Conservation (phyloP, 2,113 vertebrate species). For the Neodon shergylaensis region DNA sequence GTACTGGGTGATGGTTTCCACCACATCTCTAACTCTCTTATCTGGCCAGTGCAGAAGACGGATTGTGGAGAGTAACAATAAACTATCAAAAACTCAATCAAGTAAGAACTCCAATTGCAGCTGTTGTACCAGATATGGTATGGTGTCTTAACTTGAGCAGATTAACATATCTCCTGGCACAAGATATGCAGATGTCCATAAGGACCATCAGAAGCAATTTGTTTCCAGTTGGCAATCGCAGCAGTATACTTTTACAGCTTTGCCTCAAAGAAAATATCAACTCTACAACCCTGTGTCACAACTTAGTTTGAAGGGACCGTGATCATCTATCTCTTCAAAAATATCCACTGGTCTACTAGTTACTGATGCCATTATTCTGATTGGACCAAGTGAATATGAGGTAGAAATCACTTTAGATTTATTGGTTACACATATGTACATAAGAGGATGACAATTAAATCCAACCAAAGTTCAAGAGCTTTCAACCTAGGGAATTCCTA, state of each 20-base stretch:
- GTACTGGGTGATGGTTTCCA: not conserved
- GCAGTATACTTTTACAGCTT: not conserved
- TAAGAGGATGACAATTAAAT: not conserved
- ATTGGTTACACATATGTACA: not conserved
- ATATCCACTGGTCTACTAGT: not conserved
- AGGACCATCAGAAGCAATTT: not conserved
- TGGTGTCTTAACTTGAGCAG: not conserved
- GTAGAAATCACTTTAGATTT: not conserved
- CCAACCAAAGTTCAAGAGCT: not conserved
- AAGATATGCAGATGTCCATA: not conserved
- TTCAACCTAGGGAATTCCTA: not conserved
- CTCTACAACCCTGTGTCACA: not conserved
- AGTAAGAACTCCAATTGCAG: not conserved
- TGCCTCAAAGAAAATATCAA: not conserved
- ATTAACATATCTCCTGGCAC: not conserved
- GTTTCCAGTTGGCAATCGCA: not conserved
- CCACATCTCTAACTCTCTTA: not conserved
- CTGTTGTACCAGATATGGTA: not conserved
- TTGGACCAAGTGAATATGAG: not conserved
- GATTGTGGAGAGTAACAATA: not conserved
- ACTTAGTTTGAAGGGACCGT: not conserved
- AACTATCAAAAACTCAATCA: not conserved
- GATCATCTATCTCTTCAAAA: not conserved
- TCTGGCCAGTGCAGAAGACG: not conserved
- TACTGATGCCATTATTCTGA: not conserved